A percentile compares a stretch with the other conserved stretches of the same genome.
These are phyloP conservation scores for Dipodomys ordii DNA, from an alignment of 2,113 vertebrate species.

Conservation along the genomic window DNA sequence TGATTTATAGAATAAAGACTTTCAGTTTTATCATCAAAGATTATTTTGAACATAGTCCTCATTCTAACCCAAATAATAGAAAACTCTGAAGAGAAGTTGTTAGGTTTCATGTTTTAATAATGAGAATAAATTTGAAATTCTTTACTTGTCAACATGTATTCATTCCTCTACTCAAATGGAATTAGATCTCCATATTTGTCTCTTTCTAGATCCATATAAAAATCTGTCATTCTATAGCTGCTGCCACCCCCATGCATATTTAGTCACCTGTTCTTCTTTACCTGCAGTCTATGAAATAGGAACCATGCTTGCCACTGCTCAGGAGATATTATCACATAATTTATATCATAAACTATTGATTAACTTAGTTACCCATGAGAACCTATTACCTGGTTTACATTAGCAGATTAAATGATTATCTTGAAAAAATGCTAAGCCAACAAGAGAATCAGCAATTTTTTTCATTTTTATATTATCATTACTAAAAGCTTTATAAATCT, in stretches of 20 bases:
- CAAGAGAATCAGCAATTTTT: not conserved
- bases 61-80: not conserved
- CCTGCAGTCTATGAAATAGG: not conserved
- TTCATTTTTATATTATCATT: not conserved
- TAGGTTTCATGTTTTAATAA: slow-evolving; percentile 14
- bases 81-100: not conserved
- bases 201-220: not conserved
- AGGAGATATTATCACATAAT: not conserved
- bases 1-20: not conserved
- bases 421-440: slow-evolving; percentile 24
- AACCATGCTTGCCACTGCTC: not conserved
- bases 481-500: not conserved
- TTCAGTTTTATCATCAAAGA: not conserved
- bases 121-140: not conserved
- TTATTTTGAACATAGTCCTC: not conserved
- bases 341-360: not conserved
- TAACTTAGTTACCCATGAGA: too few species aligned
- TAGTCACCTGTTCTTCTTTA: not conserved
- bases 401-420: not conserved
- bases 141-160: not conserved
- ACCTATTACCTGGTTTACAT: too few species aligned
- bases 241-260: not conserved
- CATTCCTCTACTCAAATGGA: not conserved
- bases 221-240: not conserved
- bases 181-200: not conserved